Base-by-base conservation (phyloP, 2,113 vertebrate genomes). In the Salvator merianae region DNA sequence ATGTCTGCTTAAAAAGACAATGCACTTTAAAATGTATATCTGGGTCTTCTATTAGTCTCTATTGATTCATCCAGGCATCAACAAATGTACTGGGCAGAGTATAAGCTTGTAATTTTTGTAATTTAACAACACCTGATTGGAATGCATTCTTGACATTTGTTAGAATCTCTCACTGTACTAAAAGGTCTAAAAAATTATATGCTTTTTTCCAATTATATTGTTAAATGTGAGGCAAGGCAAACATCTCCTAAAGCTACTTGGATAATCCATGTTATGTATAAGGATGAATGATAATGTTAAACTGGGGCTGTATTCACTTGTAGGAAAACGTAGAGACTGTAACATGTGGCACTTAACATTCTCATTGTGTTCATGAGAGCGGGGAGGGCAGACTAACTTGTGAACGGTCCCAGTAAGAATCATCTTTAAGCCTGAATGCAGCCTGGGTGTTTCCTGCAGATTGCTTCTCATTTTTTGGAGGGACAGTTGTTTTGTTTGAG, bases 211-310 rank as follows among this genome's bases (percentile, higher is more conserved):
- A 26, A 8, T 78, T 62, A 78, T 78, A 32, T 62, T 78, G 76
- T 78, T 78, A 63, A 55, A 55, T 55, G 53, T 77, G 62, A 77
- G 55, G 22, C 76, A 38, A 62, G 55, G 76, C 34, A 38, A 78
- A 77, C 55, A 38, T 28, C 76, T 78, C 32, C 55, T 63, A 78
- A 78, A 78, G 55, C 76, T 78, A 28, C 34, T 77, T 77, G 55
- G 36, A 32, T 78, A 78, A 78, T 78, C 55, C 55, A 63, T 34
- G 76, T 78, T 78, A 6, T 78, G 55, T 55, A 38, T 78, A 62
- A 78, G 34, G 76, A 63, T 38, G 55, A 38, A 63, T 78, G 62
- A 63, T 38, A 38, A 78, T 26, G 24, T 22, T 50, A 62, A 26
- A 59, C n/a, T 12, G 43, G 43, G 43, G 43, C 43, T 47, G 43